phyloP scores from a whole-genome alignment of 2,888 invertebrate species.

The Pollenia griseotomentosa region DNA sequence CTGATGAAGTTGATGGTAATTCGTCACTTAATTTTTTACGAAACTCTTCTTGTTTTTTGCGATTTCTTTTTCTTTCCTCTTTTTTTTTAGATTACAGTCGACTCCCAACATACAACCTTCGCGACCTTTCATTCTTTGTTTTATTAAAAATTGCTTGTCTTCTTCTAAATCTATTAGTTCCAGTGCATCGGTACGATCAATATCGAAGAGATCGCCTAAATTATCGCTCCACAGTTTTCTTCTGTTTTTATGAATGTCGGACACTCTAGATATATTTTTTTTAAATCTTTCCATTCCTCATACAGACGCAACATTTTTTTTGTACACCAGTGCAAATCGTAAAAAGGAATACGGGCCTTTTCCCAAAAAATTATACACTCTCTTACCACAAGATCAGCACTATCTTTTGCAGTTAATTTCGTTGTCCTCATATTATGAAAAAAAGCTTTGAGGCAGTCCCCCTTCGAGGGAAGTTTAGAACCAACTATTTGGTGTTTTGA shows the following conservation, averaged over 20 bases:
- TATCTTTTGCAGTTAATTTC: neutral
- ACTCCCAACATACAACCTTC: neutral
- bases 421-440: neutral
- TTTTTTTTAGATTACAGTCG: neutral
- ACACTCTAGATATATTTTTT: neutral
- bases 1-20: too few species aligned
- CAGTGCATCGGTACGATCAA: too few species aligned
- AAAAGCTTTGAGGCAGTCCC: neutral
- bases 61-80: neutral
- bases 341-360: neutral
- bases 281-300: neutral
- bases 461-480: neutral
- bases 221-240: too few species aligned
- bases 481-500: too few species aligned
- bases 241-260: neutral
- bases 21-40: too few species aligned
- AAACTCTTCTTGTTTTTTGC: neutral
- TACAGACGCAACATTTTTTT: neutral
- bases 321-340: neutral
- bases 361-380: slow-evolving; percentile 1
- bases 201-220: too few species aligned
- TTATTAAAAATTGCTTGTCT: neutral
- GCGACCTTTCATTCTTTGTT: slow-evolving; percentile 5
- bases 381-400: neutral
- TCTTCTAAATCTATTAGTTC: neutral